Conservation (phyloP, 2,888 invertebrate species). For the Heteropelma amictum region DNA sequence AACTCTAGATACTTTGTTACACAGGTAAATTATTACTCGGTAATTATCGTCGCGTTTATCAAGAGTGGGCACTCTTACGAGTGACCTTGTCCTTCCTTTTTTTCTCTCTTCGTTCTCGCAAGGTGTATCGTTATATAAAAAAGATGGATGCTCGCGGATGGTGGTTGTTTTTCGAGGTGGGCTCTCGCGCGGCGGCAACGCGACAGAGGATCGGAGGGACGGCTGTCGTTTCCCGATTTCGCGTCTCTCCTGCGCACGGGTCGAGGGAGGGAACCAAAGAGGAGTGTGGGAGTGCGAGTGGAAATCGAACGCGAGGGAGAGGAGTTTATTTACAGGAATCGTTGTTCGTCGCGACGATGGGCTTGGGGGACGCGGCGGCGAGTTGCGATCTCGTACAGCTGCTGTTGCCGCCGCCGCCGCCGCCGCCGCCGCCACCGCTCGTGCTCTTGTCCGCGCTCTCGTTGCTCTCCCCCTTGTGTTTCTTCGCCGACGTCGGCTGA, state of each 20-base stretch:
- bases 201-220: background rate
- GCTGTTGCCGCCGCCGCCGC: background rate
- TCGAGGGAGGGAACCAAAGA: too few relatives aligned
- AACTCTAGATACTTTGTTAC: conserved; percentile 75
- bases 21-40: conserved; percentile 67
- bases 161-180: too few relatives aligned
- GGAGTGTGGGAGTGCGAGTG: conserved; percentile 37
- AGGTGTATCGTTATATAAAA: conserved; percentile 62
- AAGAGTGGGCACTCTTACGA: conserved; percentile 12
- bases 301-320: conserved; percentile 17
- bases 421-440: background rate
- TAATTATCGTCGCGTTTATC: conserved; percentile 31
- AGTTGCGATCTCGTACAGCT: background rate
- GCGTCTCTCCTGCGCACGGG: background rate
- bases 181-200: conserved; percentile 8
- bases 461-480: conserved; percentile 72
- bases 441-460: conserved; percentile 21
- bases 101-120: conserved; percentile 5
- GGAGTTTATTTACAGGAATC: conserved; percentile 76
- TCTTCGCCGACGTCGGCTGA: conserved; percentile 65
- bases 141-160: conserved; percentile 52
- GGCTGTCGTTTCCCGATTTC: background rate
- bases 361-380: background rate
- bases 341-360: conserved; percentile 39
- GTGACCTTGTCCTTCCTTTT: conserved; percentile 8